A percentile compares a stretch with the other conserved stretches of the same genome.
Conservation (phyloP, 2,888 invertebrate species). For the Brachycybe producta region DNA sequence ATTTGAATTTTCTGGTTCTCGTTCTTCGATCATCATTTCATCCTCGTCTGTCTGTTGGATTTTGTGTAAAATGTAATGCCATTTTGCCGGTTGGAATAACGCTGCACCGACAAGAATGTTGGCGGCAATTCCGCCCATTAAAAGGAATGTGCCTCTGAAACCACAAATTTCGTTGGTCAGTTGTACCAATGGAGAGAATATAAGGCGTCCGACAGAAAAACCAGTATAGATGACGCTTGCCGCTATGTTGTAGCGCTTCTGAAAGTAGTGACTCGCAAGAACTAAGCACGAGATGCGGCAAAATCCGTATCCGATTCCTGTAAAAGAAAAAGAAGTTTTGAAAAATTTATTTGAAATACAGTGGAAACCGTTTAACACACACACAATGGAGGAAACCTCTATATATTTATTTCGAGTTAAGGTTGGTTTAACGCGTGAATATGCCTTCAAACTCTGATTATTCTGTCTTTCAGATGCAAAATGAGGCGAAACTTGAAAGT, state of each 20-base stretch:
- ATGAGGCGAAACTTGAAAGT: no score
- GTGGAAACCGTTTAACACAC: no score
- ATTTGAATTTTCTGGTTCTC: background rate
- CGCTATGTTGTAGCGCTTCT: background rate
- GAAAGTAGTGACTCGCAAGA: slow-evolving; percentile 13
- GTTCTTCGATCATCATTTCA: background rate
- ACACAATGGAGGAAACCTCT: no score
- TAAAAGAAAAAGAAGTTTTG: no score
- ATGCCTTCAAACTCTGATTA: no score
- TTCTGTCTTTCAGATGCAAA: no score
- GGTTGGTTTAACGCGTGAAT: no score
- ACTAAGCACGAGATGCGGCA: slow-evolving; percentile 6
- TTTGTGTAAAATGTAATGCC: no score
- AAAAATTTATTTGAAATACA: no score
- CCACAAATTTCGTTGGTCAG: slow-evolving; percentile 22
- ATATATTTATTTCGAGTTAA: no score
- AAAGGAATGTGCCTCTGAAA: slow-evolving; percentile 3
- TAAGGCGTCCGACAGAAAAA: slow-evolving; percentile 9
- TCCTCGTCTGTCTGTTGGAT: no score
- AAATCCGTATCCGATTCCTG: slow-evolving; percentile 11
- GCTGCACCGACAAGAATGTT: slow-evolving; percentile 12
- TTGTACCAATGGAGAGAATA: slow-evolving; percentile 23
- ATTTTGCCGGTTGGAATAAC: slow-evolving; percentile 11
- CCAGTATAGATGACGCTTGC: slow-evolving; percentile 12
- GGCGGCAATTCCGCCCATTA: slow-evolving; percentile 8